Evolutionary conservation across 2,113 vertebrate species (phyloP).

Genomic region (Paramisgurnus dabryanus): DNA sequence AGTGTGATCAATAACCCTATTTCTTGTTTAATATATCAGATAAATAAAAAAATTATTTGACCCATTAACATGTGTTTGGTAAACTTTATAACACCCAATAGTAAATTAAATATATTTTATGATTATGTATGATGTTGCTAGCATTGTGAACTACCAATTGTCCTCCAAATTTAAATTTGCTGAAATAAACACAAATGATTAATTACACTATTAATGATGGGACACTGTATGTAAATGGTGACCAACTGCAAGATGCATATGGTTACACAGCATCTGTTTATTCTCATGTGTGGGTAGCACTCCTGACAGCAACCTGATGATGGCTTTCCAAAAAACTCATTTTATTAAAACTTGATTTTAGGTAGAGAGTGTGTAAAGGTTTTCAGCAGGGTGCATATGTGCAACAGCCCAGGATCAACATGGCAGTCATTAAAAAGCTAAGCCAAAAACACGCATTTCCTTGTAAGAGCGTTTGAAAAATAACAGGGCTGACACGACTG

Average conservation of each 20-base stretch:
- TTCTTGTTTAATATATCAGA: no score
- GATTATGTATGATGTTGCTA: no score
- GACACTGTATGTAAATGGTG: background rate
- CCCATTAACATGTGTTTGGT: no score
- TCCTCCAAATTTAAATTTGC: no score
- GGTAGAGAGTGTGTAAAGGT: background rate
- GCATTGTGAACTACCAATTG: no score
- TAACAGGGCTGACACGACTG: slow-evolving; percentile 28
- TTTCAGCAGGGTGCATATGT: background rate
- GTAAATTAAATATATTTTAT: no score
- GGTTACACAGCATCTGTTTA: slow-evolving; percentile 3
- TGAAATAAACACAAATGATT: no score
- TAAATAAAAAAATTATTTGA: no score
- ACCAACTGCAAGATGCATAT: background rate
- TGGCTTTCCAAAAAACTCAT: background rate
- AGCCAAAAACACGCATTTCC: slow-evolving; percentile 7
- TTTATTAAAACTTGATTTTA: background rate
- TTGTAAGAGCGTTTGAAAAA: slow-evolving; percentile 37
- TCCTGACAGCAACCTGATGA: background rate
- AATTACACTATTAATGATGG: no score
- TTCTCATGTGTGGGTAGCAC: background rate
- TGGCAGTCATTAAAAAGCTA: background rate
- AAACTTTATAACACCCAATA: no score
- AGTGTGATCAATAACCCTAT: no score
- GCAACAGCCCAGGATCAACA: background rate